Evolutionary conservation across 53 echinoderm and acorn worm genomes (phyloP), one percentile per base, ranked within the genome.

Genomic region (Stichopus horrens): DNA sequence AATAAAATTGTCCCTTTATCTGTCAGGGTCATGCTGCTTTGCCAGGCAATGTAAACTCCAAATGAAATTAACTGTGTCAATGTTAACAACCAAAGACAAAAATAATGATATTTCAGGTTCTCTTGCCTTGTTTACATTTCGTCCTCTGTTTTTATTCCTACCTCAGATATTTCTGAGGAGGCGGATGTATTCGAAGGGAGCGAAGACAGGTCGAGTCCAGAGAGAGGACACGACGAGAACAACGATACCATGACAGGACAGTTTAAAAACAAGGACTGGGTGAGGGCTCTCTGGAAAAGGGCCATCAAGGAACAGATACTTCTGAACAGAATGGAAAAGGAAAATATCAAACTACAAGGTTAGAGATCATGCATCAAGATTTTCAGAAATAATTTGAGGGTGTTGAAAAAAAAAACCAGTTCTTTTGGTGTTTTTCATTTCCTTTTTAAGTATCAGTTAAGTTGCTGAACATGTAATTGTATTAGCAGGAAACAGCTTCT

Each of bases 241-340:
- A 52, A 85, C 10, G 85, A 68, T 4, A 67, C 23, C 58, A 85
- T 16, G 14, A 21, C 67, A 5, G 68, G 85, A 85, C 21, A 59
- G 16, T 85, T 52, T 16, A 67, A 58, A 22, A 85, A 66, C 37
- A 10, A 66, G n/a, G 5, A 23, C 21, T 20, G 66, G 23, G 85
- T 85, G 67, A 85, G 82, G 52, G 95, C 94, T 18, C 92, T 98
- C 52, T 98, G 98, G 98, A 90, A 91, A 66, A 93, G 95, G 75
- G 98, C 95, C 58, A 95, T 98, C 58, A 79, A 88, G 76, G 98
- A 98, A 76, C 98, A 98, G 91, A 98, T 98, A 10, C 73, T 98
- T 7, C 94, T 98, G 86, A 95, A 93, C 56, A 90, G 95, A 68
- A 98, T 98, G 98, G 98, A 98, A 18, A 93, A 89, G 74, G 95